Evolutionary conservation across 2,888 invertebrate species (phyloP).

Genomic region (Metallyticus violacea): DNA sequence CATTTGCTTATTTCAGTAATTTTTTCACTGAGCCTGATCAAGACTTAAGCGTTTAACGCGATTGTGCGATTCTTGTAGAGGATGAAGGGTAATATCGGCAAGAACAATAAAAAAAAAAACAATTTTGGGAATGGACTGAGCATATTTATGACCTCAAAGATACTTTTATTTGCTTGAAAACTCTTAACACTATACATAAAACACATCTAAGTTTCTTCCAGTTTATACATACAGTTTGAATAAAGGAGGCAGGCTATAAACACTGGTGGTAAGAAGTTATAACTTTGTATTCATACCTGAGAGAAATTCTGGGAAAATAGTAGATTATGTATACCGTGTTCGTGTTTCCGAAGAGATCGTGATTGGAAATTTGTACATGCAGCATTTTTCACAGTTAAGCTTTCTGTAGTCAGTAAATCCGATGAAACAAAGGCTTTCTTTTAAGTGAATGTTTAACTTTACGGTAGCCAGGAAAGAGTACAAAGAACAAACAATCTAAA

Average conservation of each 20-base stretch:
- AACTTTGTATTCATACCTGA: neutral
- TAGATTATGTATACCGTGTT: neutral
- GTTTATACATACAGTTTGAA: neutral
- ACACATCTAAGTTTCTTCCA: neutral
- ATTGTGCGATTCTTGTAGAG: too few species aligned
- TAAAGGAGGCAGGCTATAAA: neutral
- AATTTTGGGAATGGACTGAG: too few species aligned
- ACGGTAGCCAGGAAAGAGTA: too few species aligned
- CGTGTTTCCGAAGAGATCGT: neutral
- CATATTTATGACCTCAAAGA: too few species aligned
- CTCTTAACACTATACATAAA: neutral
- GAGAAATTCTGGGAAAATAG: neutral
- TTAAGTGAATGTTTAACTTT: neutral
- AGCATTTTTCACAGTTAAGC: neutral
- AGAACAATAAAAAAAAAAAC: too few species aligned
- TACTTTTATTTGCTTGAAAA: too few species aligned
- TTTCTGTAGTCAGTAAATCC: neutral
- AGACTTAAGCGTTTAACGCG: too few species aligned
- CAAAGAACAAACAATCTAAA: too few species aligned
- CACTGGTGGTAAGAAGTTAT: neutral
- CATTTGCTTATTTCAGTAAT: too few species aligned
- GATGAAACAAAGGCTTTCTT: neutral
- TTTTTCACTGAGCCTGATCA: too few species aligned
- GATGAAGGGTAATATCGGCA: too few species aligned
- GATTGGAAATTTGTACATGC: too few species aligned